Percentiles rank a stretch among this genome's conserved stretches.
phyloP scores from a whole-genome alignment of 1,140 invertebrate genomes.

The Anagrus nilaparvatae region DNA sequence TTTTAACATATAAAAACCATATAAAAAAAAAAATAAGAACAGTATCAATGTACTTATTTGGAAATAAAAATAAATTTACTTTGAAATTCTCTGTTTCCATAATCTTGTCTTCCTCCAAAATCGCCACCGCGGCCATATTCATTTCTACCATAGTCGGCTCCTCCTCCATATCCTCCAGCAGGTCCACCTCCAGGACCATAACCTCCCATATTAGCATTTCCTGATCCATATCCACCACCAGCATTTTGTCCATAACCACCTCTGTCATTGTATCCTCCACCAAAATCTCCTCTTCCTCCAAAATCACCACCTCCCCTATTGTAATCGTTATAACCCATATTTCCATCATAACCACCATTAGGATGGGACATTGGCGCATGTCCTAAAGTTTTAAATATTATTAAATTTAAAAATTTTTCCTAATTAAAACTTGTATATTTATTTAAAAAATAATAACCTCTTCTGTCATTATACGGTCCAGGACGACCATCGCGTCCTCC shows the following conservation, averaged over 20 bases:
- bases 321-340: slow-evolving; percentile 37
- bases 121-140: slow-evolving; percentile 36
- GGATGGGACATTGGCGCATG: too few species aligned
- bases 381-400: too few species aligned
- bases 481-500: slow-evolving; percentile 40
- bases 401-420: too few species aligned
- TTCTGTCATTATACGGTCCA: slow-evolving; percentile 42
- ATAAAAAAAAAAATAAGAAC: slow-evolving; percentile 1
- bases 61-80: slow-evolving; percentile 4
- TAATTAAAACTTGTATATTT: too few species aligned
- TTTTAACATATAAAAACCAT: too few species aligned
- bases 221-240: slow-evolving; percentile 34
- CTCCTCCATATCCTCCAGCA: slow-evolving; percentile 34
- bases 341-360: slow-evolving; percentile 37
- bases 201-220: slow-evolving; percentile 34
- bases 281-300: slow-evolving; percentile 33
- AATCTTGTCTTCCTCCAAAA: slow-evolving; percentile 35
- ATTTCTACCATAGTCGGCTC: slow-evolving; percentile 34
- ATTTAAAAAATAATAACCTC: too few species aligned
- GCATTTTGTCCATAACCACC: slow-evolving; percentile 36
- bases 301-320: slow-evolving; percentile 37
- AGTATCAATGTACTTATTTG: neutral
- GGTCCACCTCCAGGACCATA: slow-evolving; percentile 34
- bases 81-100: slow-evolving; percentile 26
- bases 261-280: slow-evolving; percentile 35